Conservation (phyloP, 2,113 vertebrate genomes). For the Zapus hudsonius region DNA sequence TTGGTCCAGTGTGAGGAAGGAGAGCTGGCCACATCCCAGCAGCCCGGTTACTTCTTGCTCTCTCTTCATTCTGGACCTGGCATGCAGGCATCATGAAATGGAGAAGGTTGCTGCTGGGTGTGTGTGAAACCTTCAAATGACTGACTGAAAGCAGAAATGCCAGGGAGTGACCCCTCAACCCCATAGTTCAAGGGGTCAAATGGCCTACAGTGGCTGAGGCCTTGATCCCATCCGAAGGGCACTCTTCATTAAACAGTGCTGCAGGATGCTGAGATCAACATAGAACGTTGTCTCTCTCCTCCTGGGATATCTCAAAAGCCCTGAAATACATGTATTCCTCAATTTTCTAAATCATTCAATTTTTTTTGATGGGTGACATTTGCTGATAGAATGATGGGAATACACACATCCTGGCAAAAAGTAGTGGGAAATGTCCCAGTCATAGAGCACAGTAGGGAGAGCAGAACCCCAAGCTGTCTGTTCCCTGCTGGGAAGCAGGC, state of each 20-base stretch:
- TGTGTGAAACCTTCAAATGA: slow-evolving; percentile 77
- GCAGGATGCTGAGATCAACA: not conserved
- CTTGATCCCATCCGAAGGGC: slow-evolving; percentile 54
- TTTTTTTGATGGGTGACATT: slow-evolving; percentile 56
- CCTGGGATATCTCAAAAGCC: slow-evolving; percentile 62
- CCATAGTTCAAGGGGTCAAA: slow-evolving; percentile 68
- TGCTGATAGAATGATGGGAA: slow-evolving; percentile 40
- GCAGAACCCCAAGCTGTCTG: not conserved
- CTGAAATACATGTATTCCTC: slow-evolving; percentile 65
- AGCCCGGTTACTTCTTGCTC: slow-evolving; percentile 61
- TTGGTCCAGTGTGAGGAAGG: not conserved
- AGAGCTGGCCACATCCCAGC: not conserved
- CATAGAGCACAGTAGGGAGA: not conserved
- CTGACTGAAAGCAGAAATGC: slow-evolving; percentile 75
- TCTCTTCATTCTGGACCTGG: slow-evolving; percentile 73
- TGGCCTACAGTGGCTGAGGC: slow-evolving; percentile 37
- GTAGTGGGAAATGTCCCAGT: slow-evolving; percentile 43
- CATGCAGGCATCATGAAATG: slow-evolving; percentile 65
- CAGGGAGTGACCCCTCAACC: slow-evolving; percentile 66
- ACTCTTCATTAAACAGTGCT: slow-evolving; percentile 72
- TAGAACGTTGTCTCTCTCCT: slow-evolving; percentile 39
- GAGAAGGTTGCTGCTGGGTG: slow-evolving; percentile 55
- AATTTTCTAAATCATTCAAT: slow-evolving; percentile 56
- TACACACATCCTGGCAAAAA: slow-evolving; percentile 56
- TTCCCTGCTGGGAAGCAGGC: not conserved